Evolutionary conservation across 2,797 vertebrate species (phyloP).

Genomic region (Tangara arthus): DNA sequence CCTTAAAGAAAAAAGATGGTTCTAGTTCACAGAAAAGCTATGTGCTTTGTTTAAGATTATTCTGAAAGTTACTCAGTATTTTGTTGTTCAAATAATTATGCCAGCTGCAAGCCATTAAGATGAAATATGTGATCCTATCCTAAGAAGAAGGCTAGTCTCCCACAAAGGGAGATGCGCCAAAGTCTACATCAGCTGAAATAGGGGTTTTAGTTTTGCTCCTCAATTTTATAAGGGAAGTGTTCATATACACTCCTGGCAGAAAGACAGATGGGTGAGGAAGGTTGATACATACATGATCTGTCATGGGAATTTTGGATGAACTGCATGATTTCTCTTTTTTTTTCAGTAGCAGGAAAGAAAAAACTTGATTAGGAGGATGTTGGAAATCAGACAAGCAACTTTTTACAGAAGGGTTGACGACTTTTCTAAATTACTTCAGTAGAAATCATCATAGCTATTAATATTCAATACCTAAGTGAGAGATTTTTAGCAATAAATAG

Average conservation of each 20-base stretch:
- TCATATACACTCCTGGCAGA: neutral
- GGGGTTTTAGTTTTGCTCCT: neutral
- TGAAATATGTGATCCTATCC: neutral
- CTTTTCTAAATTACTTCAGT: constrained; percentile 8
- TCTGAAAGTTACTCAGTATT: neutral
- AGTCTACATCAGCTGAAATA: neutral
- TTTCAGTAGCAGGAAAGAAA: constrained; percentile 2
- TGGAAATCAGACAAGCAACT: constrained; percentile 27
- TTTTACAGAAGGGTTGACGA: neutral
- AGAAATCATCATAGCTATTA: constrained; percentile 23
- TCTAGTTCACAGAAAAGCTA: neutral
- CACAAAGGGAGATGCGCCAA: constrained; percentile 1
- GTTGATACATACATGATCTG: neutral
- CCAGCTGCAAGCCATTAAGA: constrained; percentile 10
- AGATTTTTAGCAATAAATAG: neutral
- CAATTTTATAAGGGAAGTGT: neutral
- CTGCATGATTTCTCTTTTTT: neutral
- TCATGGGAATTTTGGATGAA: neutral
- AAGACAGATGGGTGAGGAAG: neutral
- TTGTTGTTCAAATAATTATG: constrained; percentile 9
- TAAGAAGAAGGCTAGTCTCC: neutral
- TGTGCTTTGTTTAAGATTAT: neutral
- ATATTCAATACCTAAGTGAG: constrained; percentile 24
- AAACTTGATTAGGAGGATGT: constrained; percentile 18
- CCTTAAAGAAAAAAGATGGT: neutral